Percentiles rank a stretch among this genome's conserved stretches.
These are phyloP conservation scores for Polyergus mexicanus DNA, from an alignment of 1,140 invertebrate species.

Conservation along the genomic window DNA sequence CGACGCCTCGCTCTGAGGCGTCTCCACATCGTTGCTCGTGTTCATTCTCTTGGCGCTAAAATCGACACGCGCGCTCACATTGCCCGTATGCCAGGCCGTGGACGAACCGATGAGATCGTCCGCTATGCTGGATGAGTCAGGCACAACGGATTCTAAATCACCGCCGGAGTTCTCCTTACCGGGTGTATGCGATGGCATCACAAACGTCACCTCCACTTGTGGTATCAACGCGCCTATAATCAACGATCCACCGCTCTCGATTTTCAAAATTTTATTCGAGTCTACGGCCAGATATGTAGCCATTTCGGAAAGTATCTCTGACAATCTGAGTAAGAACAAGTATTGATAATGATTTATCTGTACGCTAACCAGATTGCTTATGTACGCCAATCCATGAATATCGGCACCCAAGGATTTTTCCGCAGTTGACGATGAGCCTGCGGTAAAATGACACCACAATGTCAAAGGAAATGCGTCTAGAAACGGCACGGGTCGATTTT, in stretches of 20 bases:
- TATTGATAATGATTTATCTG: slow-evolving; percentile 98
- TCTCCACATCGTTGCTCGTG: slow-evolving; percentile 82
- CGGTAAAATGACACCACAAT: slow-evolving; percentile 90
- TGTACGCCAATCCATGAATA: slow-evolving; percentile 91
- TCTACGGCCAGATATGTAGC: slow-evolving; percentile 93
- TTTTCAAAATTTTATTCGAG: slow-evolving; percentile 90
- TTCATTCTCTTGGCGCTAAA: slow-evolving; percentile 81
- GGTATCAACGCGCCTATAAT: slow-evolving; percentile 92
- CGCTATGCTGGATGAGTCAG: slow-evolving; percentile 93
- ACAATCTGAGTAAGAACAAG: slow-evolving; percentile 94
- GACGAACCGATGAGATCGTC: slow-evolving; percentile 88
- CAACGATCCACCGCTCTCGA: slow-evolving; percentile 88
- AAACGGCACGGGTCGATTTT: slow-evolving; percentile 93
- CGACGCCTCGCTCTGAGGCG: slow-evolving; percentile 83
- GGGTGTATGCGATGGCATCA: slow-evolving; percentile 93
- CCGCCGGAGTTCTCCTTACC: slow-evolving; percentile 93
- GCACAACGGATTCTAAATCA: slow-evolving; percentile 93
- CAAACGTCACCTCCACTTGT: slow-evolving; percentile 94
- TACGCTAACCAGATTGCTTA: slow-evolving; percentile 92
- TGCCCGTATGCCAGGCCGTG: slow-evolving; percentile 71
- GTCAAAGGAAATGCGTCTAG: slow-evolving; percentile 96
- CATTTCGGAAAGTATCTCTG: slow-evolving; percentile 94
- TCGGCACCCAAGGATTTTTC: slow-evolving; percentile 83
- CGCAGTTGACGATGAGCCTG: slow-evolving; percentile 70
- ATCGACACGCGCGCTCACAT: slow-evolving; percentile 77